Evolutionary conservation across 2,888 invertebrate genomes (phyloP).

Genomic region (Ferdinandea cuprea): DNA sequence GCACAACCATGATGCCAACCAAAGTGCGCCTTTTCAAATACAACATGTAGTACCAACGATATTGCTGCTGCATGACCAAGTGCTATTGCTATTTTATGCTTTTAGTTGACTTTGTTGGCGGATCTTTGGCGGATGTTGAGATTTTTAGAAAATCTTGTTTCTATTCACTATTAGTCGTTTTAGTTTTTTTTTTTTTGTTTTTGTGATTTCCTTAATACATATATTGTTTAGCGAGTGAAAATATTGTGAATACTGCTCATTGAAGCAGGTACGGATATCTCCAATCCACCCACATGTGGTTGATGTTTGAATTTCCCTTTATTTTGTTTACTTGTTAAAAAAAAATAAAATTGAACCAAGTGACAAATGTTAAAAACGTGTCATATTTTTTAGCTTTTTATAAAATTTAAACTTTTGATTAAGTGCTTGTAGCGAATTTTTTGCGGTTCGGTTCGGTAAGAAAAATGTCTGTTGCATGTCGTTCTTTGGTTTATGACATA

Average conservation of each 20-base stretch:
- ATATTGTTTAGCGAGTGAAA: conserved; percentile 26
- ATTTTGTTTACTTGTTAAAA: background rate
- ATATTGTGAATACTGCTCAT: conserved; percentile 9
- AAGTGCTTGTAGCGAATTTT: conserved; percentile 8
- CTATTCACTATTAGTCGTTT: conserved; percentile 1
- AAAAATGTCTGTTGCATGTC: background rate
- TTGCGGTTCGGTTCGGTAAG: background rate
- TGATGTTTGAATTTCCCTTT: conserved; percentile 31
- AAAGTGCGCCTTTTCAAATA: conserved; percentile 11
- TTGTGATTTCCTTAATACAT: conserved; percentile 1
- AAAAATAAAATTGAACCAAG: background rate
- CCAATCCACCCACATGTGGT: background rate
- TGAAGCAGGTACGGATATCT: background rate
- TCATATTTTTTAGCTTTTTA: background rate
- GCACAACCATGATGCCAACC: conserved; percentile 24
- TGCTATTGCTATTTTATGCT: conserved; percentile 40
- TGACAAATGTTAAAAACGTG: conserved; percentile 3
- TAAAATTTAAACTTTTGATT: conserved; percentile 14
- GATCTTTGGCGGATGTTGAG: conserved; percentile 67
- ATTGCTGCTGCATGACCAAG: conserved; percentile 30
- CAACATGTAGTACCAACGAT: conserved; percentile 9
- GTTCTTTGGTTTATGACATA: background rate
- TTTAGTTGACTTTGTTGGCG: conserved; percentile 64
- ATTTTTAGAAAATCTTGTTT: conserved; percentile 51
- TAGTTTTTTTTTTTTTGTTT: conserved; percentile 8